A percentile compares a stretch with the other conserved stretches of the same genome.
These are phyloP conservation scores for Synergus japonicus DNA, from an alignment of 2,888 invertebrate species.

Conservation along the genomic window DNA sequence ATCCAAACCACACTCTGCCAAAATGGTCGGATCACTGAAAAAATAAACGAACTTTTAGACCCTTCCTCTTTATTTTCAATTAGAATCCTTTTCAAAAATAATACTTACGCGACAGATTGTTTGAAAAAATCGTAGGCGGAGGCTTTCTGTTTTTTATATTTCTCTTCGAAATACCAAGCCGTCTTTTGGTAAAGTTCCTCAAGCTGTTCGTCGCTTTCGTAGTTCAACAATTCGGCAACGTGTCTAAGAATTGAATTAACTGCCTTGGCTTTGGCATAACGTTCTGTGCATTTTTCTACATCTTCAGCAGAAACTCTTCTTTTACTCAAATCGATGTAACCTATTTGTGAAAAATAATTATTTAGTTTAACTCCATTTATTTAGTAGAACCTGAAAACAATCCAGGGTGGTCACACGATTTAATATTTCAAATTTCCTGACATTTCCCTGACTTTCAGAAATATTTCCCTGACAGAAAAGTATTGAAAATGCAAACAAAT, in stretches of 20 bases:
- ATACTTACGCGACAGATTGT: slow-evolving; percentile 94
- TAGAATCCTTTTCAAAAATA: slow-evolving; percentile 39
- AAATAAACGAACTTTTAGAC: slow-evolving; percentile 14
- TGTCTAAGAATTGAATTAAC: slow-evolving; percentile 98
- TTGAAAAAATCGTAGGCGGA: slow-evolving; percentile 99
- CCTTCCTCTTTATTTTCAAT: not conserved
- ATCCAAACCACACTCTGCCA: slow-evolving; percentile 97
- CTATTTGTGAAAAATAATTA: slow-evolving; percentile 77
- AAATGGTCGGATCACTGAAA: slow-evolving; percentile 92
- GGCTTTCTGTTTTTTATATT: slow-evolving; percentile 95
- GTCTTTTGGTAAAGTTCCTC: slow-evolving; percentile 97
- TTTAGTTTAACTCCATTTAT: slow-evolving; percentile 13
- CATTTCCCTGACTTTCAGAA: too few species aligned
- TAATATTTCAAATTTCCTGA: too few species aligned
- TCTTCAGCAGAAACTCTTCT: slow-evolving; percentile 98
- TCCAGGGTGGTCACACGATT: too few species aligned
- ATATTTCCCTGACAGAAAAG: too few species aligned
- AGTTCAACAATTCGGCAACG: slow-evolving; percentile 96
- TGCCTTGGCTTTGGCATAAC: slow-evolving; percentile 98
- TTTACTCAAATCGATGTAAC: slow-evolving; percentile 99
- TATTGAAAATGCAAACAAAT: too few species aligned
- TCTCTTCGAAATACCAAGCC: slow-evolving; percentile 99
- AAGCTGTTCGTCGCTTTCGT: slow-evolving; percentile 93
- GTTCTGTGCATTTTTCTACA: slow-evolving; percentile 98
- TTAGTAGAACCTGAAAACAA: not conserved